Conservation (phyloP, 2,113 vertebrate species). For the Ariopsis seemanni region DNA sequence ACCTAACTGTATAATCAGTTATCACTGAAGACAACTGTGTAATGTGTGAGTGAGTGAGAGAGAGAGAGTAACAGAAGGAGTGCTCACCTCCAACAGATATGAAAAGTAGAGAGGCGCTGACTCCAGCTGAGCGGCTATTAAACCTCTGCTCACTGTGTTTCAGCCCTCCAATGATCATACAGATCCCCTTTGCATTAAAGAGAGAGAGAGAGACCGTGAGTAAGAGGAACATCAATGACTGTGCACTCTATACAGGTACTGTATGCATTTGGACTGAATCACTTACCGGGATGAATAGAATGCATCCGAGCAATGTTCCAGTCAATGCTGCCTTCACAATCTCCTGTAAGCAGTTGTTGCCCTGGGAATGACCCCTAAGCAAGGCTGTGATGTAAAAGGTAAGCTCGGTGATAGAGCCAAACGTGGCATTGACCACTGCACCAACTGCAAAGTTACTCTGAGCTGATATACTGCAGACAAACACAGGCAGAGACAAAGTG, state of each 20-base stretch:
- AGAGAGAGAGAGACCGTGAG: constrained; percentile 1
- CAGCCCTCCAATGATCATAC: constrained; percentile 87
- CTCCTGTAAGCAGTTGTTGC: constrained; percentile 81
- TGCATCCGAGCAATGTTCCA: constrained; percentile 82
- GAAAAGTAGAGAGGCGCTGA: constrained; percentile 76
- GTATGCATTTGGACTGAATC: constrained; percentile 15
- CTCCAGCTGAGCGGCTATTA: constrained; percentile 79
- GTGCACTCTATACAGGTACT: neutral
- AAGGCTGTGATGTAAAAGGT: constrained; percentile 89
- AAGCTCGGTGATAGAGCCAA: constrained; percentile 86
- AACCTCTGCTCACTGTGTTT: constrained; percentile 84
- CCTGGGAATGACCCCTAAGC: constrained; percentile 74
- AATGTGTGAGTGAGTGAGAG: neutral
- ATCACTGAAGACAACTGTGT: no score
- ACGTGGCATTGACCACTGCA: constrained; percentile 85
- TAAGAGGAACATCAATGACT: neutral
- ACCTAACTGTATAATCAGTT: no score
- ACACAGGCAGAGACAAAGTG: neutral
- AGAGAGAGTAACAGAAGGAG: neutral
- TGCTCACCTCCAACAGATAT: constrained; percentile 53
- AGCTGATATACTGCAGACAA: constrained; percentile 79
- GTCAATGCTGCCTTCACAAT: constrained; percentile 83
- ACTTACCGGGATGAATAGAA: constrained; percentile 84
- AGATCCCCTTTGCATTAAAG: constrained; percentile 73
- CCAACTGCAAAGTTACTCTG: constrained; percentile 88